Conservation (phyloP, 1,140 invertebrate genomes). For the Drosophila ambigua region DNA sequence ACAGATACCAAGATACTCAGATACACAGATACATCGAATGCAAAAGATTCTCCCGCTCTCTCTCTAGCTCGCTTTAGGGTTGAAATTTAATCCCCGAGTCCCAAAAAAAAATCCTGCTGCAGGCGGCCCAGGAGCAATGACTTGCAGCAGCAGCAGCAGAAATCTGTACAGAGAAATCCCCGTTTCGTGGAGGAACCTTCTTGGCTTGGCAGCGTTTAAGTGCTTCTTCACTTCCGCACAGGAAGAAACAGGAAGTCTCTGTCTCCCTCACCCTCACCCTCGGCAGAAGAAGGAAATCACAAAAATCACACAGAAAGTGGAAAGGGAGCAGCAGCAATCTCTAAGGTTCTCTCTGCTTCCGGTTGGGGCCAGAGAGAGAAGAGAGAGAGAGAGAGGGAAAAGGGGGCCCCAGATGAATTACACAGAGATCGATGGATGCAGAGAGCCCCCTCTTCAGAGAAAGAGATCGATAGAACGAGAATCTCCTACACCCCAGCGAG, state of each 20-base stretch:
- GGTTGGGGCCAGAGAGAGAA: slow-evolving; percentile 49
- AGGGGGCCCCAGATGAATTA: no score
- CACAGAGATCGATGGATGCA: no score
- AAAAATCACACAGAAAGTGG: slow-evolving; percentile 39
- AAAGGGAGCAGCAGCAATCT: slow-evolving; percentile 39
- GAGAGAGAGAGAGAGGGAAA: slow-evolving; percentile 7
- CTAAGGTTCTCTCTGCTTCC: slow-evolving; percentile 47
- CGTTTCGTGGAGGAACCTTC: not conserved
- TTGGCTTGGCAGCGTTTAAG: slow-evolving; percentile 40
- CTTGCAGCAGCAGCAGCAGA: slow-evolving; percentile 28
- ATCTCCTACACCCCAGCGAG: no score
- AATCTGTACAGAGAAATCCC: slow-evolving; percentile 29
- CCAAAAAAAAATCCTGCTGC: no score
- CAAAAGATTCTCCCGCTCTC: slow-evolving; percentile 35
- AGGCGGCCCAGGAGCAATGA: slow-evolving; percentile 45
- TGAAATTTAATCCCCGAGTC: slow-evolving; percentile 66
- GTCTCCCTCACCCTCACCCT: not conserved
- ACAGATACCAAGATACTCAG: slow-evolving; percentile 41
- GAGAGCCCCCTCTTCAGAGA: no score
- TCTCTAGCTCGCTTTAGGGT: slow-evolving; percentile 49
- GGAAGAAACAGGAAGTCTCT: slow-evolving; percentile 48
- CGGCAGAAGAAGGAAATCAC: slow-evolving; percentile 37
- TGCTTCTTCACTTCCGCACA: slow-evolving; percentile 61
- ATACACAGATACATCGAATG: slow-evolving; percentile 19
- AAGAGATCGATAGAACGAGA: no score